A percentile compares a stretch with the other conserved stretches of the same genome.
These are phyloP conservation scores for Notolepis coatsorum DNA, from an alignment of 2,797 vertebrate genomes.

Conservation along the genomic window DNA sequence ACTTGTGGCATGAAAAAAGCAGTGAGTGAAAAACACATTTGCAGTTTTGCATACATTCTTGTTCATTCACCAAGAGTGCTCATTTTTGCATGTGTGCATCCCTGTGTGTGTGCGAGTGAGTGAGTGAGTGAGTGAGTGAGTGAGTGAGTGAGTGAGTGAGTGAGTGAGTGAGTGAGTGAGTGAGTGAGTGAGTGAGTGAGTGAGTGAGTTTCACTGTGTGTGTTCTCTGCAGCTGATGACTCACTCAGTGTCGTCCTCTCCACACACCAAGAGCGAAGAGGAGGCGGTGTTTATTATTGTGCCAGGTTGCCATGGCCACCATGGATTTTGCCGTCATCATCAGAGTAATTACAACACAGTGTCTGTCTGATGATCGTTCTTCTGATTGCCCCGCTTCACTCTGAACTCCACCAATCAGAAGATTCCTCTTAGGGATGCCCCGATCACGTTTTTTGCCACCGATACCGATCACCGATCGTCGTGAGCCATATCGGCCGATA, in stretches of 20 bases:
- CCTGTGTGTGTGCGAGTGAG: slow-evolving; percentile 28
- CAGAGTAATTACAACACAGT: slow-evolving; percentile 65
- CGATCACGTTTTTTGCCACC: too few species aligned
- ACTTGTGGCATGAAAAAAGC: too few species aligned
- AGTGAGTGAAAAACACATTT: too few species aligned
- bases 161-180: slow-evolving; percentile 8
- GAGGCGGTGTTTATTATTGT: slow-evolving; percentile 83
- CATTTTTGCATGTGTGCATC: slow-evolving; percentile 18
- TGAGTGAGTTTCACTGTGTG: slow-evolving; percentile 7
- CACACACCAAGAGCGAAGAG: slow-evolving; percentile 69
- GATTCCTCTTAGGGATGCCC: too few species aligned
- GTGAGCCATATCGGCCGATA: too few species aligned
- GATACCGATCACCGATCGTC: too few species aligned
- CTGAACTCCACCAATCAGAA: slow-evolving; percentile 30
- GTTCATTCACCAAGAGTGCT: slow-evolving; percentile 21
- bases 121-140: slow-evolving; percentile 40
- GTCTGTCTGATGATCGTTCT: slow-evolving; percentile 57
- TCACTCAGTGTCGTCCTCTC: slow-evolving; percentile 67
- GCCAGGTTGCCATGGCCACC: slow-evolving; percentile 73
- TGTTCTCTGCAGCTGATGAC: slow-evolving; percentile 65
- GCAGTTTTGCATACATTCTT: too few species aligned
- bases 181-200: slow-evolving; percentile 6
- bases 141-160: slow-evolving; percentile 51
- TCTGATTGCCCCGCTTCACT: slow-evolving; percentile 32
- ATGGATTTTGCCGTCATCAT: slow-evolving; percentile 71